Evolutionary conservation across 2,888 invertebrate genomes (phyloP), one percentile per base, ranked within the genome.

Genomic region (Lagria hirta): DNA sequence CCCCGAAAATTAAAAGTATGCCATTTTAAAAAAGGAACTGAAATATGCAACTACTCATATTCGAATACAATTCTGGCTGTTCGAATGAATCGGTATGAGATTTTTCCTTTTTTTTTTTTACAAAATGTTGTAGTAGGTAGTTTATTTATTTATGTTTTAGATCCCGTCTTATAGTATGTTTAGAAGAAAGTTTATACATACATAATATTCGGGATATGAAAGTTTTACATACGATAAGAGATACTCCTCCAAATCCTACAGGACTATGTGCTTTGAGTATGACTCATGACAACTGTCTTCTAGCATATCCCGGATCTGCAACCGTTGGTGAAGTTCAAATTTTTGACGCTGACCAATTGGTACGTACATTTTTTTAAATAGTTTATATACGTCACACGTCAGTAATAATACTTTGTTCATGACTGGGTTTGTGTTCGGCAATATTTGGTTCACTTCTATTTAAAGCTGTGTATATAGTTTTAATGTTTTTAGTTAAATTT

Each of bases 131-230:
- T n/a, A n/a, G n/a, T n/a, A n/a, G n/a, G n/a, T n/a, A n/a, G n/a
- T n/a, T n/a, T n/a, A n/a, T n/a, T n/a, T n/a, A n/a, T n/a, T n/a
- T 43, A 7, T 23, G 20, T 57, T 30, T 8, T 38, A 70, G 69
- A 48, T 58, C 61, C 12, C 81, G 98, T 65, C 78, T 99, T 70
- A 87, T 99, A 55, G 98, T 99, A 56, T 97, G 97, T 72, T 76
- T 99, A 64, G 97, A 98, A 74, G 98, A 98, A 72, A 92, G 92
- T 60, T 80, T 99, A 57, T 96, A 96, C 74, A 95, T 99, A 69
- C 98, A 99, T 79, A 97, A 96, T 75, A 96, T 99, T 65, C 85
- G 89, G 60, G 95, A 97, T 72, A 96, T 97, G 96, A 94, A 93
- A 76, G 90, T 97, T 54, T 79, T 98, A 65, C 98, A 99, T 75